Evolutionary conservation across 2,113 vertebrate genomes (phyloP).

Genomic region (Oryzias curvinotus): DNA sequence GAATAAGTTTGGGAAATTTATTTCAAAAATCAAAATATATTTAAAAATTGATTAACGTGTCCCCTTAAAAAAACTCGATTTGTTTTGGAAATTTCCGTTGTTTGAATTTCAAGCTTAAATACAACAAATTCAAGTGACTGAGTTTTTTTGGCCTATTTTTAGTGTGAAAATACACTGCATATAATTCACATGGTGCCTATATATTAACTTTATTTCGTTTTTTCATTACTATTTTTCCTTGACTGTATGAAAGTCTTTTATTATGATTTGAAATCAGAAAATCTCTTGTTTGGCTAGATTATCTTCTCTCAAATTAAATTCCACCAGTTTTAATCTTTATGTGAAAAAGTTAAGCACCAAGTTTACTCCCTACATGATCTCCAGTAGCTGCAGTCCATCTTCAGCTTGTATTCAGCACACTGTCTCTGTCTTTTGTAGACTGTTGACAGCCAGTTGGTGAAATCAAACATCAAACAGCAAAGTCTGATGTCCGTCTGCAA

Average conservation of each 20-base stretch:
- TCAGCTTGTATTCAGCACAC: slow-evolving; percentile 27
- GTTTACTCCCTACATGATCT: slow-evolving; percentile 10
- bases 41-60: too few relatives aligned
- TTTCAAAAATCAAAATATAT: too few relatives aligned
- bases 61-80: too few relatives aligned
- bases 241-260: background rate
- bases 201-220: too few relatives aligned
- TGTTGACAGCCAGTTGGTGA: slow-evolving; percentile 56
- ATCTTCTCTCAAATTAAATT: background rate
- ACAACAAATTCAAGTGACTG: too few relatives aligned
- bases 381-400: slow-evolving; percentile 45
- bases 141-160: too few relatives aligned
- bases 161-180: too few relatives aligned
- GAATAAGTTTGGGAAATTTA: too few relatives aligned
- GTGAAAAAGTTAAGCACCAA: slow-evolving; percentile 1
- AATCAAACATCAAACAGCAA: slow-evolving; percentile 65
- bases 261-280: background rate
- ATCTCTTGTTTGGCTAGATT: too few relatives aligned
- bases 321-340: background rate
- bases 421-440: slow-evolving; percentile 35
- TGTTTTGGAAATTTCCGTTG: too few relatives aligned
- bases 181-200: too few relatives aligned
- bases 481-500: slow-evolving; percentile 48
- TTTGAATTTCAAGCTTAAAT: too few relatives aligned
- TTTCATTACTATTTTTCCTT: background rate